These are phyloP conservation scores for Heteromyza rotundicornis DNA, from an alignment of 2,888 invertebrate species.

Conservation along the genomic window DNA sequence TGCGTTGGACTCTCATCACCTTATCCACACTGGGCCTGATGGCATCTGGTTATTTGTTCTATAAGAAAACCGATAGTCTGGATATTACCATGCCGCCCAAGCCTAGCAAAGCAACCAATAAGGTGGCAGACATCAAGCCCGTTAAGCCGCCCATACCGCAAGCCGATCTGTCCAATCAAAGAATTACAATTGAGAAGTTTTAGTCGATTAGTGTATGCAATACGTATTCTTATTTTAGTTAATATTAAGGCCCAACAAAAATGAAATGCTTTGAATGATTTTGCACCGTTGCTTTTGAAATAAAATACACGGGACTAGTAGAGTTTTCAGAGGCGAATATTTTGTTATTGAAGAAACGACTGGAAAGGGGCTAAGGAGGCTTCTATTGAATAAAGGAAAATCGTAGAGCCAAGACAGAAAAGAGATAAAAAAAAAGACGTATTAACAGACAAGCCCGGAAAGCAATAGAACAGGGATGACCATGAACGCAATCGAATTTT, in stretches of 20 bases:
- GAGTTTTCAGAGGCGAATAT: too few relatives aligned
- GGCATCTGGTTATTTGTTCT: slow-evolving; percentile 50
- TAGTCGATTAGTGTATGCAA: slow-evolving; percentile 26
- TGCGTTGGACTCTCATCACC: slow-evolving; percentile 57
- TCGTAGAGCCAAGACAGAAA: too few relatives aligned
- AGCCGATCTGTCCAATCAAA: slow-evolving; percentile 44
- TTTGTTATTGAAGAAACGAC: too few relatives aligned
- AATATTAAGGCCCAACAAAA: background rate
- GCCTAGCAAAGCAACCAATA: slow-evolving; percentile 44
- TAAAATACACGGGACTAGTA: too few relatives aligned
- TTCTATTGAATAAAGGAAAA: too few relatives aligned
- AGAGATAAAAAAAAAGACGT: too few relatives aligned
- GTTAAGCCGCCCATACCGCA: slow-evolving; percentile 34
- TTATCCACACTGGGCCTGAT: slow-evolving; percentile 52
- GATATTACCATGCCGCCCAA: slow-evolving; percentile 53
- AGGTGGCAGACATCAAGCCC: slow-evolving; percentile 40
- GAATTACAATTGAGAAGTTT: slow-evolving; percentile 36
- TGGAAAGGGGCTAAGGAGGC: too few relatives aligned
- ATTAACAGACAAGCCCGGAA: too few relatives aligned
- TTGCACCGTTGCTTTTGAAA: too few relatives aligned
- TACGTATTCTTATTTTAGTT: background rate
- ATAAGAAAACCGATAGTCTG: slow-evolving; percentile 50
- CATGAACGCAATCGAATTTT: too few relatives aligned
- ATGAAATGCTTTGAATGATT: too few relatives aligned
- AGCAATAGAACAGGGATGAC: too few relatives aligned